Evolutionary conservation across 2,888 invertebrate genomes (phyloP), one percentile per base, ranked within the genome.

Genomic region (Cataglyphis altisquamis): DNA sequence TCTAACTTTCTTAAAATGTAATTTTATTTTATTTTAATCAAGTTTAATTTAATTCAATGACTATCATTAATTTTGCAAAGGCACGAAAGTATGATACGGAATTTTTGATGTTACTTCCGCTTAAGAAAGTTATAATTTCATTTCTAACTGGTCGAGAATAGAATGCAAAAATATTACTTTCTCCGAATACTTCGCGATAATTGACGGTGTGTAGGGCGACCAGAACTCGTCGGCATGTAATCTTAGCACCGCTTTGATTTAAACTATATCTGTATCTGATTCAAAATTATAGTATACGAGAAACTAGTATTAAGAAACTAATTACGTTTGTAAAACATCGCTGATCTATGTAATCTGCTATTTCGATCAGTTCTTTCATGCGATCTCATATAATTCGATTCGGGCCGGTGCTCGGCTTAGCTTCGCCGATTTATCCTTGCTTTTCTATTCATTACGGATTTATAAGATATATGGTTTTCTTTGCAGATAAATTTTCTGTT

Each of bases 321-420:
- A 80, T 80, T 70, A 62, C 70, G 70, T 80, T 80, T 80, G 60
- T 80, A 80, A 80, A 68, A 80, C 36, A 80, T 70, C 78, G 70
- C 70, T 60, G 60, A 80, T 80, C 78, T 60, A 68, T 68, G 70
- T 45, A 68, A 80, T 80, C 78, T 80, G 36, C 45, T 21, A 41
- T 45, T 60, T 57, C 57, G 68, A 78, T 78, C 68, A 67, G 68
- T 41, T 78, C 78, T 78, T 67, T 60, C 78, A 60, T 70, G 60
- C 39, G 70, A 80, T 80, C 70, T 80, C 78, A 55, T 70, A 62
- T 70, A 68, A 78, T 60, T 74, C 67, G 83, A 62, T 77, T 68
- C 48, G 74, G 39, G 25, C 48, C 73, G 73, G 52, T 52, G 62
- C 73, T 81, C 21, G 39, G 39, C 29, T 81, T 48, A 72, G 45